These are phyloP conservation scores for Dilophus febrilis DNA, from an alignment of 2,888 invertebrate genomes.

Conservation along the genomic window DNA sequence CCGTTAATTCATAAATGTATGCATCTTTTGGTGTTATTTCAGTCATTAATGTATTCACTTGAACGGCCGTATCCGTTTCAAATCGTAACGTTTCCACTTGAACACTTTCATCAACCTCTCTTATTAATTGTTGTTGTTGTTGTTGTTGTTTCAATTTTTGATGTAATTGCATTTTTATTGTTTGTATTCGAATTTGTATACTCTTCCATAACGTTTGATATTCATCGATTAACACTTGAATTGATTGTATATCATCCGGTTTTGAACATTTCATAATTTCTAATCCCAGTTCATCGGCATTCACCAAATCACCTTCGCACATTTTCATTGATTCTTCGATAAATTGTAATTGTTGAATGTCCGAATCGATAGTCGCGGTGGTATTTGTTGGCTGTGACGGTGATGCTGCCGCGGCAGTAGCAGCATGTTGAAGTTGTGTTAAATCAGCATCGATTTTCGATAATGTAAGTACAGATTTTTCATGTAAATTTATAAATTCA, in stretches of 20 bases:
- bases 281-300: conserved; percentile 41
- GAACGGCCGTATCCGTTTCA: conserved; percentile 60
- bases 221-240: conserved; percentile 45
- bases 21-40: conserved; percentile 68
- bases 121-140: too few species aligned
- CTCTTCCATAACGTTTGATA: conserved; percentile 46
- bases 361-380: too few species aligned
- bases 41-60: conserved; percentile 66
- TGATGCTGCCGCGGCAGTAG: conserved; percentile 21
- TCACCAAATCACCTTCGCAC: conserved; percentile 34
- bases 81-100: conserved; percentile 60
- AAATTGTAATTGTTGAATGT: conserved; percentile 23
- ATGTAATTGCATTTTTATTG: conserved; percentile 29
- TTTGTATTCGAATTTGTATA: conserved; percentile 35
- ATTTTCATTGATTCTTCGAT: conserved; percentile 39
- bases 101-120: conserved; percentile 40
- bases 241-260: conserved; percentile 35
- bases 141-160: conserved; percentile 18
- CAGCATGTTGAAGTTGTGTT: conserved; percentile 48
- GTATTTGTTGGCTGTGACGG: conserved; percentile 16
- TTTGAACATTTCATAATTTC: conserved; percentile 39
- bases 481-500: conserved; percentile 54
- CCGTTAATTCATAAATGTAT: conserved; percentile 55
- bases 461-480: conserved; percentile 49
- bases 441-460: conserved; percentile 55